Base-by-base conservation (phyloP, 2,113 vertebrate species). In the Zosterops pallidus region DNA sequence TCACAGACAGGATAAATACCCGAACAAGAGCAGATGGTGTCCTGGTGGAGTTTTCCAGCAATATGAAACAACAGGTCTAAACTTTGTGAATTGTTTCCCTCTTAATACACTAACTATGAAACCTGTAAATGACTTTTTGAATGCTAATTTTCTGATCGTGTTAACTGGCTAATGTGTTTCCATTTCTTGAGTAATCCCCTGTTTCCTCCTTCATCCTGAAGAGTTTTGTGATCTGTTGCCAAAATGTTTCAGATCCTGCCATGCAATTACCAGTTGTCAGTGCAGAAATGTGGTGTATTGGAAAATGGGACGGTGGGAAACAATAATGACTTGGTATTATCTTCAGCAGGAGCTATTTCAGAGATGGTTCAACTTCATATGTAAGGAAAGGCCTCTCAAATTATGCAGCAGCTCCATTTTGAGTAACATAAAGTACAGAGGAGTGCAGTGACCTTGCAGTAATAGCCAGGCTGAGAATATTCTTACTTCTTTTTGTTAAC, bases 181-280 rank as follows among this genome's bases (percentile, higher is more conserved):
- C 55, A n/a, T 86, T 92, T 83, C 71, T 83, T 55, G 52, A 59
- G 64, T 95, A 96, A 93, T 95, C 84, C 79, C 47, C 4, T 93
- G 76, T 86, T 97, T 95, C 70, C 87, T 94, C 68, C 55, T 83
- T 62, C 83, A 59, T 80, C 63, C 70, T 77, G 82, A 94, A 74
- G 65, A 67, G 86, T 55, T 80, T 83, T 96, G 68, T 97, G 91
- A 95, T 97, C 69, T 86, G 3, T 49, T 94, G 95, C 95, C 95
- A 96, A 83, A 77, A 81, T 60, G 52, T 81, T 94, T 92, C 2
- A 3, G 79, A 80, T 94, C 80, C 92, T 96, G 76, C 76, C 0
- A 50, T 90, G 87, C 94, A 90, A 47, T 93, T 96, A 81, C 67
- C 68, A 94, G 83, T 52, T 88, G 90, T 90, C 90, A 83, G 79